Evolutionary conservation across 2,113 vertebrate species (phyloP).

Genomic region (Hippoglossus stenolepis): DNA sequence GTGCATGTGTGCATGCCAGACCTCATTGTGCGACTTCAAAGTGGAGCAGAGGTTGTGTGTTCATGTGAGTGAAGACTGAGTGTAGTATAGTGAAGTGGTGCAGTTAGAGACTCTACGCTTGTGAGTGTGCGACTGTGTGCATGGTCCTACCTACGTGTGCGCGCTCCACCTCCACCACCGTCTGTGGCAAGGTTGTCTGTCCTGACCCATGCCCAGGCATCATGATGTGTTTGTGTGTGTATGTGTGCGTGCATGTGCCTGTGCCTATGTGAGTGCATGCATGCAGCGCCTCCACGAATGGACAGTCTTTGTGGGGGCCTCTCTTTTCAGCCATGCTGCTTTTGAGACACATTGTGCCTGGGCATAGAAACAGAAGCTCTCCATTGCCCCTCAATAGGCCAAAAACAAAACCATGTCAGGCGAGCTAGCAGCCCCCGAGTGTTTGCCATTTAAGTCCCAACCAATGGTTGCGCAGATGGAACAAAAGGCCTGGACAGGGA

Average conservation of each 20-base stretch:
- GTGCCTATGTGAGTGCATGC: slow-evolving; percentile 51
- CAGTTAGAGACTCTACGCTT: slow-evolving; percentile 29
- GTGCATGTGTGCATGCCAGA: background rate
- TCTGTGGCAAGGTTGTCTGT: slow-evolving; percentile 57
- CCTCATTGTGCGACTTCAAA: slow-evolving; percentile 47
- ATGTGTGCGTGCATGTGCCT: background rate
- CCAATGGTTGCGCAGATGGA: slow-evolving; percentile 74
- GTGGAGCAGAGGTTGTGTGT: slow-evolving; percentile 48
- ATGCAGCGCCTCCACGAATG: slow-evolving; percentile 55
- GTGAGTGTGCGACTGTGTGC: background rate
- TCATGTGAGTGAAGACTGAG: background rate
- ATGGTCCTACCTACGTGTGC: slow-evolving; percentile 5
- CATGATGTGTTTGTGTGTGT: slow-evolving; percentile 21
- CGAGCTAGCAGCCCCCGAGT: slow-evolving; percentile 81
- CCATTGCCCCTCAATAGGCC: slow-evolving; percentile 76
- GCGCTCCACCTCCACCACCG: slow-evolving; percentile 29
- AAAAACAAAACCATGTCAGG: slow-evolving; percentile 82
- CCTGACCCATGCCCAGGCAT: slow-evolving; percentile 43
- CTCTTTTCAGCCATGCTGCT: slow-evolving; percentile 77
- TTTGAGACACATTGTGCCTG: slow-evolving; percentile 76
- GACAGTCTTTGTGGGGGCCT: slow-evolving; percentile 70
- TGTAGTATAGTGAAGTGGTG: background rate
- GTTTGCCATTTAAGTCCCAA: slow-evolving; percentile 79
- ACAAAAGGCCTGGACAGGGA: slow-evolving; percentile 75
- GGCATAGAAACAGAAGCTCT: slow-evolving; percentile 81